phyloP scores from a whole-genome alignment of 1,140 invertebrate genomes.

The Lepidurus packardi region DNA sequence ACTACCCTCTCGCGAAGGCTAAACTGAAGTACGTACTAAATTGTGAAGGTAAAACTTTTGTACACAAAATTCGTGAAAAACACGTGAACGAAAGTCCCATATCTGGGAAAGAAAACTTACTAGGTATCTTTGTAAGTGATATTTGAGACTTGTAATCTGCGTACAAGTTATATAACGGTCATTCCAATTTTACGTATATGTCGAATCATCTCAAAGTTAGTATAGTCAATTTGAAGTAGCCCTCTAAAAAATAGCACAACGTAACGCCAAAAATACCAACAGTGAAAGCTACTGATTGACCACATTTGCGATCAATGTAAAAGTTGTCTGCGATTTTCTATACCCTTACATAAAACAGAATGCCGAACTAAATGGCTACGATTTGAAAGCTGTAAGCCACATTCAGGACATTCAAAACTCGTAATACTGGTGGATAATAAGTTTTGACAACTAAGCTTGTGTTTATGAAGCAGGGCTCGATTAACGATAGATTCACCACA shows the following conservation, averaged over 20 bases:
- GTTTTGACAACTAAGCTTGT: neutral
- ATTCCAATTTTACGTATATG: neutral
- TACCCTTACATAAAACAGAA: neutral
- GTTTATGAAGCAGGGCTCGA: neutral
- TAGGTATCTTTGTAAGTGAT: neutral
- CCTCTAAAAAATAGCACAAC: neutral
- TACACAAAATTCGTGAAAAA: neutral
- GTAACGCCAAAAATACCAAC: neutral
- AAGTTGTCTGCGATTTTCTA: neutral
- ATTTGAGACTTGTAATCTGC: neutral
- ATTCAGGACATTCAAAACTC: neutral
- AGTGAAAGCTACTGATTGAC: neutral
- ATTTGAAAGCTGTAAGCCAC: neutral
- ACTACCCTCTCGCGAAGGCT: neutral
- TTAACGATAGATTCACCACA: no score
- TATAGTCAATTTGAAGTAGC: neutral
- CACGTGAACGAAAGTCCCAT: neutral
- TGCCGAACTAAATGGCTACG: neutral
- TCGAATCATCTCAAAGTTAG: constrained; percentile 6
- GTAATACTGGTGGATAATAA: neutral
- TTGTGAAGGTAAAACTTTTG: neutral
- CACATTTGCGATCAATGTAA: neutral
- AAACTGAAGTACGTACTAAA: neutral
- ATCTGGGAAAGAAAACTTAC: neutral
- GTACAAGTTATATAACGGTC: neutral